phyloP scores from a whole-genome alignment of 2,113 vertebrate species.

The Grammomys surdaster region DNA sequence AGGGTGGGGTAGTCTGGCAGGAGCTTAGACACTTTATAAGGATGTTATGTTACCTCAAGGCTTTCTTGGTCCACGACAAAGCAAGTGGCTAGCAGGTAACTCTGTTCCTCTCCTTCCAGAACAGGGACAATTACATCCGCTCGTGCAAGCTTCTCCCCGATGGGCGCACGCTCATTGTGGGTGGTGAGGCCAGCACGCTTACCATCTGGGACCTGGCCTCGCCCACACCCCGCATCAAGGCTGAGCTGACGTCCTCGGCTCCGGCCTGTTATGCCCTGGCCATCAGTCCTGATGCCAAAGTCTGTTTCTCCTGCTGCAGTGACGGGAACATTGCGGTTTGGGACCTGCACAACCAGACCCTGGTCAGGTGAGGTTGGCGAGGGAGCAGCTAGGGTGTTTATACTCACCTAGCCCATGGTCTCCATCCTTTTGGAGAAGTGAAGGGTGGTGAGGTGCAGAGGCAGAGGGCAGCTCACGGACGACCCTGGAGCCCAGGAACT shows the following conservation, averaged over 20 bases:
- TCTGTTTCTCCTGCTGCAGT: conserved; percentile 99
- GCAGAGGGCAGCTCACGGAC: fast-evolving
- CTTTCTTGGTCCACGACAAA: fast-evolving
- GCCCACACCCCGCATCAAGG: conserved; percentile 97
- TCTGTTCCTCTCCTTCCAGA: conserved; percentile 84
- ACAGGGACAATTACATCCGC: conserved; percentile 98
- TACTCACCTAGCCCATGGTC: fast-evolving
- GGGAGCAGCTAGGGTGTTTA: fast-evolving
- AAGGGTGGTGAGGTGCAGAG: not conserved
- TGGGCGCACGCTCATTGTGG: conserved; percentile 97
- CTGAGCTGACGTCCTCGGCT: conserved; percentile 96
- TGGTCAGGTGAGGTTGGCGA: conserved; percentile 91
- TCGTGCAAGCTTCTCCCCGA: conserved; percentile 98
- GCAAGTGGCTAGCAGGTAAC: fast-evolving
- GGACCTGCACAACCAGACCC: conserved; percentile 98
- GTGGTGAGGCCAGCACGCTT: conserved; percentile 96
- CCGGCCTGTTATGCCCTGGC: conserved; percentile 98
- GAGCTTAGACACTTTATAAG: not conserved
- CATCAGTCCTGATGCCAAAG: conserved; percentile 98
- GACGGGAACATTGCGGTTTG: conserved; percentile 98
- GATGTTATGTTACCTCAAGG: fast-evolving
- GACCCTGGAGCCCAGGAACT: not conserved
- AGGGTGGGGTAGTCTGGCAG: too few relatives aligned
- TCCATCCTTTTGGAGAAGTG: too few relatives aligned
- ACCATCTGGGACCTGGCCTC: conserved; percentile 99